Conservation (phyloP, 1,140 invertebrate species). For the Cyclargus thomasi region DNA sequence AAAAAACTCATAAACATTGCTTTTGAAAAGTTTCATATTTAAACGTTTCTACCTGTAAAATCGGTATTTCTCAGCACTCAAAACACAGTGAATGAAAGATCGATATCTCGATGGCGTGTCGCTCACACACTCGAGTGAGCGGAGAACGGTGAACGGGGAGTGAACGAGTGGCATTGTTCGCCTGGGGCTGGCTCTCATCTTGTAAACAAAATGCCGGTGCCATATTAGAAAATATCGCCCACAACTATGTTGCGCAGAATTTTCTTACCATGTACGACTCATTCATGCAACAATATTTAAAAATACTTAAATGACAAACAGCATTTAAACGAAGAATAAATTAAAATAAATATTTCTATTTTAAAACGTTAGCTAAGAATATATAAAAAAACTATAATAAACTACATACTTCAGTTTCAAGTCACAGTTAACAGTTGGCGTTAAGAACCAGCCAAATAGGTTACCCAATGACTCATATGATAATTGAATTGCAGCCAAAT, state of each 20-base stretch:
- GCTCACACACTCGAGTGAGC: neutral
- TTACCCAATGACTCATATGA: constrained; percentile 19
- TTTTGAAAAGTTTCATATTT: neutral
- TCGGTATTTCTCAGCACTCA: neutral
- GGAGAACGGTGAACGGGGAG: neutral
- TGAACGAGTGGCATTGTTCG: constrained; percentile 2
- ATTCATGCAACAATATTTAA: too few relatives aligned
- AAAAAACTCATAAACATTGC: neutral
- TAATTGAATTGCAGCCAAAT: constrained; percentile 22
- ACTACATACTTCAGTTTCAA: neutral
- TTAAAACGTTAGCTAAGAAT: too few relatives aligned
- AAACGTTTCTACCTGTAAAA: neutral
- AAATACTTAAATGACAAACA: too few relatives aligned
- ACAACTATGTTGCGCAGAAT: too few relatives aligned
- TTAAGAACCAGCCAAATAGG: constrained; percentile 17
- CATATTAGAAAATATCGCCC: too few relatives aligned
- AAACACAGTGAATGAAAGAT: constrained; percentile 5
- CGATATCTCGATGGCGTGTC: neutral
- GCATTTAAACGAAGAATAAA: too few relatives aligned
- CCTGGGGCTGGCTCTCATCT: neutral
- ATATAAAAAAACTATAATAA: neutral
- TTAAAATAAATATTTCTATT: too few relatives aligned
- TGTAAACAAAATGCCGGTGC: neutral
- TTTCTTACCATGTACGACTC: too few relatives aligned
- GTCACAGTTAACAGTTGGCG: neutral